A percentile compares a stretch with the other conserved stretches of the same genome.
phyloP scores from a whole-genome alignment of 2,113 vertebrate species.

The Caretta caretta region DNA sequence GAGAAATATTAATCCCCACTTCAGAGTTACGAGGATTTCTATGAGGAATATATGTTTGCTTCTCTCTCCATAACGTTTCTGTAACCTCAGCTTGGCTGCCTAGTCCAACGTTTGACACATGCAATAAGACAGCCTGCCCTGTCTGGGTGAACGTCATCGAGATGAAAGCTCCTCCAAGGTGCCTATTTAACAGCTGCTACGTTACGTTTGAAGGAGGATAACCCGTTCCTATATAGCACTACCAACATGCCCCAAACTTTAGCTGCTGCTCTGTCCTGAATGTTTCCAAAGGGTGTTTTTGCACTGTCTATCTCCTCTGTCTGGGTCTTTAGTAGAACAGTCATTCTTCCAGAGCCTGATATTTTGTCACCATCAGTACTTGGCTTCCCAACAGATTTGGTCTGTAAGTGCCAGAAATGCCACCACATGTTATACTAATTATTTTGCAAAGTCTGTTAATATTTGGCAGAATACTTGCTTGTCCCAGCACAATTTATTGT shows the following conservation, averaged over 20 bases:
- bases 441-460: constrained; percentile 27
- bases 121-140: background rate
- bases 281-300: constrained; percentile 17
- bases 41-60: background rate
- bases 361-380: constrained; percentile 34
- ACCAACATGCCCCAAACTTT: background rate
- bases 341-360: constrained; percentile 32
- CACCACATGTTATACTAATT: background rate
- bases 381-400: constrained; percentile 32
- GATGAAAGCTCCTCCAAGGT: background rate
- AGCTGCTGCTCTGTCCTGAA: constrained; percentile 2
- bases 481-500: constrained; percentile 7
- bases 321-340: constrained; percentile 1
- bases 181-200: background rate
- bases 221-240: background rate
- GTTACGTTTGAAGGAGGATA: background rate
- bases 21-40: background rate
- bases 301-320: constrained; percentile 26
- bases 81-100: background rate
- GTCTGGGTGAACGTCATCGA: background rate
- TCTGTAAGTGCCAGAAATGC: constrained; percentile 32
- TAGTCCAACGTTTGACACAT: background rate
- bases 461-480: background rate
- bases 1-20: background rate
- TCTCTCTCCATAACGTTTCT: background rate